phyloP scores from a whole-genome alignment of 2,888 invertebrate genomes.

The Chaetogeoica ovagalla region DNA sequence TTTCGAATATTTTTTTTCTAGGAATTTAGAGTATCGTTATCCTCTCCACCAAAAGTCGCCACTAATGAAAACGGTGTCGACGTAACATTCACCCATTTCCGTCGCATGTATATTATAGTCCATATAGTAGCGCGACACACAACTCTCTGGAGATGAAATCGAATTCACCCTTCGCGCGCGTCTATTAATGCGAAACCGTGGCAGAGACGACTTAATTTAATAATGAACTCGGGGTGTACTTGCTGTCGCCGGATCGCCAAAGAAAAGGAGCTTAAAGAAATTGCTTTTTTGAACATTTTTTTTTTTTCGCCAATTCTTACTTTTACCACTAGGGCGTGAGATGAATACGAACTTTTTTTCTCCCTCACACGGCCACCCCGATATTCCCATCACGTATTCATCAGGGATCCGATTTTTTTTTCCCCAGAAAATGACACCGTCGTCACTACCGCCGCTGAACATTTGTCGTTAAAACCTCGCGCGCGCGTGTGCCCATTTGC shows the following conservation, averaged over 20 bases:
- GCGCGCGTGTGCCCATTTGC: conserved; percentile 25
- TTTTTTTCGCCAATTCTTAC: conserved; percentile 28
- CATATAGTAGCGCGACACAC: neutral
- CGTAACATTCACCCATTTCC: too few relatives aligned
- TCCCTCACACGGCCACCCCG: neutral
- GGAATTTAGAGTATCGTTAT: too few relatives aligned
- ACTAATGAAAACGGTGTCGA: too few relatives aligned
- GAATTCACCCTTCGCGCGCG: neutral
- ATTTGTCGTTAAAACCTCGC: conserved; percentile 44
- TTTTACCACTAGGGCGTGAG: conserved; percentile 43
- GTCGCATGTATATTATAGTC: neutral
- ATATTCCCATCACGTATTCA: conserved; percentile 50
- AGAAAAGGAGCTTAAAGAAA: conserved; percentile 48
- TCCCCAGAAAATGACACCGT: conserved; percentile 8
- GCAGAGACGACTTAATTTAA: conserved; percentile 48
- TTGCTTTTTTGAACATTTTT: conserved; percentile 35
- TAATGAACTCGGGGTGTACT: conserved; percentile 22
- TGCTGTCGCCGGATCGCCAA: neutral
- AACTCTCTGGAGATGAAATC: conserved; percentile 13
- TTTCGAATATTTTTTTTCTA: neutral
- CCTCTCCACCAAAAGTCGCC: too few relatives aligned
- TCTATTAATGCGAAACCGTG: conserved; percentile 31
- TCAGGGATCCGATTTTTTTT: conserved; percentile 49
- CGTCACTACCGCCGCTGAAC: neutral
- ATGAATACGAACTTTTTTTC: conserved; percentile 29